Conservation (phyloP, 2,113 vertebrate genomes). For the Cepphus grylle region DNA sequence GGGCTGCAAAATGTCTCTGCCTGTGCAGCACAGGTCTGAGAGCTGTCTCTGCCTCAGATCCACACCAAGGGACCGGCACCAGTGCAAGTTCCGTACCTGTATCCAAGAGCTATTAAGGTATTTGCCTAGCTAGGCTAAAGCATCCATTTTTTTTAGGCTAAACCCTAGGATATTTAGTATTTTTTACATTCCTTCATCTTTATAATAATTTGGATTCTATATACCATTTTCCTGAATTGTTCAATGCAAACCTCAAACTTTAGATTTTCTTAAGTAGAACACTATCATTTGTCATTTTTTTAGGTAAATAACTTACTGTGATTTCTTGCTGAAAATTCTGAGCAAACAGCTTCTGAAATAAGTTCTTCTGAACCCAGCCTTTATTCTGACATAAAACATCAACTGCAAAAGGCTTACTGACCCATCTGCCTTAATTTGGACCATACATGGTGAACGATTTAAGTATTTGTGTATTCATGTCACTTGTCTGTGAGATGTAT, state of each 20-base stretch:
- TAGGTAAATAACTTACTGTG: background rate
- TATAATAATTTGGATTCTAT: background rate
- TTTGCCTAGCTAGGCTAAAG: background rate
- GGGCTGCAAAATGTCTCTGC: background rate
- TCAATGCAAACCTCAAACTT: background rate
- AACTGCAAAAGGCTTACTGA: background rate
- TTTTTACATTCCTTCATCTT: background rate
- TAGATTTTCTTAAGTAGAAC: background rate
- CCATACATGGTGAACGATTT: background rate
- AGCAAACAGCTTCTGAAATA: background rate
- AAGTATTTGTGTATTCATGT: constrained; percentile 9
- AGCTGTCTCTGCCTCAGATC: background rate
- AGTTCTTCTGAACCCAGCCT: background rate
- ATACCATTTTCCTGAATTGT: background rate
- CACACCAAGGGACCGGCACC: background rate
- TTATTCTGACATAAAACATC: background rate
- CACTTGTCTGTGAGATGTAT: constrained; percentile 17
- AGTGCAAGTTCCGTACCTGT: background rate
- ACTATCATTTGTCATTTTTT: background rate
- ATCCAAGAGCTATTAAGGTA: background rate
- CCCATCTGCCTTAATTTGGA: constrained; percentile 1
- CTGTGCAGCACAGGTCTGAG: background rate
- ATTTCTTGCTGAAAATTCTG: background rate
- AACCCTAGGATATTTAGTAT: background rate
- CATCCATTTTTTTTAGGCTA: background rate